These are phyloP conservation scores for Xestia c-nigrum DNA, from an alignment of 2,888 invertebrate genomes.

Conservation along the genomic window DNA sequence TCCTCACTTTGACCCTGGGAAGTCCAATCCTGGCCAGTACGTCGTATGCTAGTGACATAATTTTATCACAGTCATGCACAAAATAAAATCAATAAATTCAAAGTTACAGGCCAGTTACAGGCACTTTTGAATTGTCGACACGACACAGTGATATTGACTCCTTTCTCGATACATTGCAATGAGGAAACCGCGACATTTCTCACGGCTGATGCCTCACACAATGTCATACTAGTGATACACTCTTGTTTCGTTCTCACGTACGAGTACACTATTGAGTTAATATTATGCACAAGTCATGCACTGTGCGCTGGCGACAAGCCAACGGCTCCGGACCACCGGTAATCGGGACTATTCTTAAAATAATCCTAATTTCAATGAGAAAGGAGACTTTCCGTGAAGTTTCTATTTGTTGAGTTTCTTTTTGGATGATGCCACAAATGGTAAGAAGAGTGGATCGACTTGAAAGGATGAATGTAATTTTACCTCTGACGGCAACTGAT, in stretches of 20 bases:
- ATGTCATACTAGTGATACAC: conserved; percentile 8
- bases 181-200: conserved; percentile 28
- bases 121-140: too few species aligned
- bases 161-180: neutral
- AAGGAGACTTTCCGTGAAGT: conserved; percentile 3
- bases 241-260: conserved; percentile 24
- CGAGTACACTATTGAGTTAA: conserved; percentile 40
- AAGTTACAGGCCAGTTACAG: too few species aligned
- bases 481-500: neutral
- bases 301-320: conserved; percentile 16
- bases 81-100: too few species aligned
- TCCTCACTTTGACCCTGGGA: too few species aligned
- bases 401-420: neutral
- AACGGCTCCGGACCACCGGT: conserved; percentile 6
- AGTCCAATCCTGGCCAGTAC: neutral
- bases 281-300: conserved; percentile 23
- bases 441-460: neutral
- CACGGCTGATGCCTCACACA: conserved; percentile 33
- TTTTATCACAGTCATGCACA: neutral
- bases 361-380: conserved; percentile 18
- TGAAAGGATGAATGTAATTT: neutral
- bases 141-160: neutral
- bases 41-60: neutral
- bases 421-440: neutral
- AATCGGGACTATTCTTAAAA: conserved; percentile 23